A percentile compares a stretch with the other conserved stretches of the same genome.
These are phyloP conservation scores for Ptychochromis oligacanthus DNA, from an alignment of 2,113 vertebrate species.

Conservation along the genomic window DNA sequence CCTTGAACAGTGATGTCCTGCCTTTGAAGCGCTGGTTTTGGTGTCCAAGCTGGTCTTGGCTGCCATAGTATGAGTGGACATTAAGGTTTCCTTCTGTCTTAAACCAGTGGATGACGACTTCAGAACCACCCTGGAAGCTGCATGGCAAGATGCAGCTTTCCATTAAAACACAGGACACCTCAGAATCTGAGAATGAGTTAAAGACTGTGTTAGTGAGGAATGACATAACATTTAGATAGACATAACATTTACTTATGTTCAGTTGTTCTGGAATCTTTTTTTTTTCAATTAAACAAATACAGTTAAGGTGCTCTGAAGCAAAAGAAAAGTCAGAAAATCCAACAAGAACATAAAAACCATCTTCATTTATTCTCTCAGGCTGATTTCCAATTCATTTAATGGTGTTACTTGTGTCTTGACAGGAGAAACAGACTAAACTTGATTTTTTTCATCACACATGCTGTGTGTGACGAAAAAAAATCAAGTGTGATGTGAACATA, in stretches of 20 bases:
- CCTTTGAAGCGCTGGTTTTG: slow-evolving; percentile 58
- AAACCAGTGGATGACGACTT: slow-evolving; percentile 78
- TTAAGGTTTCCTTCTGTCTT: accelerated
- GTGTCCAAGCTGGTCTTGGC: background rate
- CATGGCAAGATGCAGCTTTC: slow-evolving; percentile 77
- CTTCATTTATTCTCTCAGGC: no score
- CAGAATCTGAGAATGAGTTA: background rate
- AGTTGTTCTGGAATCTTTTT: no score
- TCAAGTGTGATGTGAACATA: no score
- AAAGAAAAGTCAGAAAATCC: no score
- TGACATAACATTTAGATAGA: background rate
- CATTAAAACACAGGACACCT: slow-evolving; percentile 29
- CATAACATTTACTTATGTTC: background rate
- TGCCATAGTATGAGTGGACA: slow-evolving; percentile 71
- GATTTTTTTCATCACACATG: no score
- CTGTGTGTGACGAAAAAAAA: no score
- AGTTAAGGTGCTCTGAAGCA: no score
- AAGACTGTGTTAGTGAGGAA: background rate
- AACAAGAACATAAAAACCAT: no score
- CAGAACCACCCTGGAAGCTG: slow-evolving; percentile 26
- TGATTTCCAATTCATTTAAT: no score
- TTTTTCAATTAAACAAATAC: background rate
- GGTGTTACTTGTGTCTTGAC: no score
- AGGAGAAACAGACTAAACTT: no score
- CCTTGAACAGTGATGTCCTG: slow-evolving; percentile 70